Evolutionary conservation across 2,888 invertebrate genomes (phyloP).

Genomic region (Papilio protenor): DNA sequence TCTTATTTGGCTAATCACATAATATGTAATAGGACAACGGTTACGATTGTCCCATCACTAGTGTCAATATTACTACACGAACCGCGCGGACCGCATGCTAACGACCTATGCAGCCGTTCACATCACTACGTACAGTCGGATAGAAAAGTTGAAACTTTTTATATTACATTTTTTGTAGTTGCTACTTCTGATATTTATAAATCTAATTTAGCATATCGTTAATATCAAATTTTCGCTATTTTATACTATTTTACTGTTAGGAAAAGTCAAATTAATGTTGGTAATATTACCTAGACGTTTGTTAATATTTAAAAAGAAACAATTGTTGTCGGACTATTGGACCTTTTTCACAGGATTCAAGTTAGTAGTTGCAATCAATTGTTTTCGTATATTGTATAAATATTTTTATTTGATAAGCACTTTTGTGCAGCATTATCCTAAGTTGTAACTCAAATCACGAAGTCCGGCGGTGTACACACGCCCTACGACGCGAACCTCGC

Average conservation of each 20-base stretch:
- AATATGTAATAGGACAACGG: conserved; percentile 1
- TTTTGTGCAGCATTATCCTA: conserved; percentile 45
- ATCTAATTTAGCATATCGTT: no score
- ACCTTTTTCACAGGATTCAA: not conserved
- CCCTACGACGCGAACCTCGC: conserved; percentile 8
- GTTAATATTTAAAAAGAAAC: not conserved
- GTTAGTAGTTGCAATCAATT: not conserved
- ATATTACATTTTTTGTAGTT: not conserved
- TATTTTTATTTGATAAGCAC: not conserved
- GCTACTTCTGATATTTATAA: not conserved
- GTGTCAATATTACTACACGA: conserved; percentile 55
- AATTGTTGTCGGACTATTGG: not conserved
- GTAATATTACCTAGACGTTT: not conserved
- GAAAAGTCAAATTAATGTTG: no score
- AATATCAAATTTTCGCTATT: no score
- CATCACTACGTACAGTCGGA: conserved; percentile 43
- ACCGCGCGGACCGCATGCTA: conserved; percentile 57
- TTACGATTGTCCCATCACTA: conserved; percentile 54
- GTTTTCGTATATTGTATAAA: not conserved
- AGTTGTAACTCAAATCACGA: conserved; percentile 29
- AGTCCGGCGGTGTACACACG: conserved; percentile 24
- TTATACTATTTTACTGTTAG: no score
- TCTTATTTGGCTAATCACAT: conserved; percentile 24
- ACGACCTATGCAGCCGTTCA: conserved; percentile 54
- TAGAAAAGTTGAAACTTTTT: conserved; percentile 38